phyloP scores from a whole-genome alignment of 2,888 invertebrate genomes.

The Drosophila kuntzei region DNA sequence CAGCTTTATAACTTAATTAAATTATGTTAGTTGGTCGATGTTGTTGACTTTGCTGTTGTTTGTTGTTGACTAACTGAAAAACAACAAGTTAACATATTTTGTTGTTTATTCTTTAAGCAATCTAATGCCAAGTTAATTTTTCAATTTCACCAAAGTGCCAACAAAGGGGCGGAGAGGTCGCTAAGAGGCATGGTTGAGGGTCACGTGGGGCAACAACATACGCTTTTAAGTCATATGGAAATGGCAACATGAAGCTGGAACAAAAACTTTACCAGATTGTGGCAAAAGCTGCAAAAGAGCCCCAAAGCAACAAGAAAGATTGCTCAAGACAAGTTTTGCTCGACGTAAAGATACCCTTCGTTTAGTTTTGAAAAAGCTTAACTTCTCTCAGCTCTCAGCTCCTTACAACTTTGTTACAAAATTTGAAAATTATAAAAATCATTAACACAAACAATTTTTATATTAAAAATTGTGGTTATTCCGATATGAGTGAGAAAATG shows the following conservation, averaged over 20 bases:
- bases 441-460: no score
- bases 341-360: not conserved
- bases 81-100: not conserved
- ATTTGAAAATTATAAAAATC: no score
- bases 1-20: constrained; percentile 18
- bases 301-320: constrained; percentile 1
- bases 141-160: constrained; percentile 53
- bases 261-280: constrained; percentile 37
- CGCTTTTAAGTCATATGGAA: constrained; percentile 17
- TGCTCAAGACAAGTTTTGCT: not conserved
- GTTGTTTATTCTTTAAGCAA: constrained; percentile 21
- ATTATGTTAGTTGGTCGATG: constrained; percentile 21
- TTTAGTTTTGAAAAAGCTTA: not conserved
- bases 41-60: constrained; percentile 6
- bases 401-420: no score
- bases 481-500: no score
- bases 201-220: constrained; percentile 13
- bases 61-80: constrained; percentile 13
- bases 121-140: constrained; percentile 52
- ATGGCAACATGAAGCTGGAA: constrained; percentile 23
- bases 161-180: not conserved
- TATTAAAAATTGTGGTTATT: no score
- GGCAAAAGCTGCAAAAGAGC: constrained; percentile 4
- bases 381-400: not conserved
- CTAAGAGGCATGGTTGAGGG: not conserved